A percentile compares a stretch with the other conserved stretches of the same genome.
These are phyloP conservation scores for Tetrapedia diversipes DNA, from an alignment of 2,888 invertebrate species.

Conservation along the genomic window DNA sequence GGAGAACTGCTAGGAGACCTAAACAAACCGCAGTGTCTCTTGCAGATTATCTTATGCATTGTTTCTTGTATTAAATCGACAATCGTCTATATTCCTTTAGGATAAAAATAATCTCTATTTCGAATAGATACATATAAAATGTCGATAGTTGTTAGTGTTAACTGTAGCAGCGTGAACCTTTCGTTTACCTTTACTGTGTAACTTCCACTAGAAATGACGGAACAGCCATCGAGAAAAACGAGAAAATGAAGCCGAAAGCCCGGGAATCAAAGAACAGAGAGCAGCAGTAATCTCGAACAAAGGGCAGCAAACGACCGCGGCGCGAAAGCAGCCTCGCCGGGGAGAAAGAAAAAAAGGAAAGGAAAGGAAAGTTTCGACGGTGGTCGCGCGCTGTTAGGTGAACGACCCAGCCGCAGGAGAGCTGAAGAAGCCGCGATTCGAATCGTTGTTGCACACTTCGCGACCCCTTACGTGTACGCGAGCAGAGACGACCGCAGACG, in stretches of 20 bases:
- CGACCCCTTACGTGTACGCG: slow-evolving; percentile 14
- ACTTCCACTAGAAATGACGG: too few species aligned
- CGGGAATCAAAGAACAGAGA: not conserved
- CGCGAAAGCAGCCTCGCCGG: not conserved
- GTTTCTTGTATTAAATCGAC: too few species aligned
- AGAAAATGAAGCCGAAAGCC: not conserved
- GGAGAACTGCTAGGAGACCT: too few species aligned
- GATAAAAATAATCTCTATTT: too few species aligned
- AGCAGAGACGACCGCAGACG: slow-evolving; percentile 30
- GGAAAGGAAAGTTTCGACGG: slow-evolving; percentile 3
- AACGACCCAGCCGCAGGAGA: slow-evolving; percentile 33
- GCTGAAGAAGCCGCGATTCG: slow-evolving; percentile 27
- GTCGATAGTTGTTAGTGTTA: too few species aligned
- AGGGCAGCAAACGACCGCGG: slow-evolving; percentile 10
- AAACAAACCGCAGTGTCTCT: too few species aligned
- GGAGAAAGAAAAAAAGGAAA: not conserved
- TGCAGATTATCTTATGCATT: too few species aligned
- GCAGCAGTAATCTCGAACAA: not conserved
- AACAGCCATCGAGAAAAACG: too few species aligned
- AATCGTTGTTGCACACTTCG: slow-evolving; percentile 36
- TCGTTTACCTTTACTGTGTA: too few species aligned
- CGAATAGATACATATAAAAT: too few species aligned
- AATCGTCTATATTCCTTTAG: too few species aligned
- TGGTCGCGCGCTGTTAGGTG: slow-evolving; percentile 32
- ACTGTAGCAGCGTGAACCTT: too few species aligned